Conservation (phyloP, 1,140 invertebrate species). For the Aplysia californica region DNA sequence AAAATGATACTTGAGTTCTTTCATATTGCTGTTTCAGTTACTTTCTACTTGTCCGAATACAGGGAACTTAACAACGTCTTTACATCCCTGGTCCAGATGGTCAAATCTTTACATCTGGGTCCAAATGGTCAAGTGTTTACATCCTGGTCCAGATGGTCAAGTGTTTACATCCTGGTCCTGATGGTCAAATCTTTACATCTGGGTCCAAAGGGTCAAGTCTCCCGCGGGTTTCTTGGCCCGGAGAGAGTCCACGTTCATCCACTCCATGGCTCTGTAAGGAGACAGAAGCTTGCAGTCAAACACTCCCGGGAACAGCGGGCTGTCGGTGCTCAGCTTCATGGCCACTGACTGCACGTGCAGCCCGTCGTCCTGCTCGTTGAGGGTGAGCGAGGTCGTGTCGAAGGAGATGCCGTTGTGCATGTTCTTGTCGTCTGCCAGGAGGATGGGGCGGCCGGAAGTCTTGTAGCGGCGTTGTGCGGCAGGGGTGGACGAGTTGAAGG, state of each 20-base stretch:
- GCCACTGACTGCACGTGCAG: slow-evolving; percentile 30
- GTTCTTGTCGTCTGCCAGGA: slow-evolving; percentile 29
- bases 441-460: slow-evolving; percentile 14
- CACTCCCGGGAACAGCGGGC: slow-evolving; percentile 16
- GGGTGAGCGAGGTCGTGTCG: not conserved
- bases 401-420: slow-evolving; percentile 11
- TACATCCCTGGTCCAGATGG: no score
- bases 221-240: not conserved
- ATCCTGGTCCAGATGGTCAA: no score
- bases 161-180: no score
- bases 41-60: no score
- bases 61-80: no score
- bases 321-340: not conserved
- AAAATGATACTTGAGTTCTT: no score
- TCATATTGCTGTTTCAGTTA: no score
- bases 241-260: slow-evolving; percentile 43
- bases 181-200: no score
- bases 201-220: no score
- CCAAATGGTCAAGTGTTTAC: no score
- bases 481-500: slow-evolving; percentile 18
- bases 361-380: slow-evolving; percentile 21
- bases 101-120: no score
- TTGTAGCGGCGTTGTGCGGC: slow-evolving; percentile 21
- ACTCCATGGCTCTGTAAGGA: slow-evolving; percentile 44
- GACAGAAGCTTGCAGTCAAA: slow-evolving; percentile 36